Base-by-base conservation (phyloP, 2,888 invertebrate genomes). In the Nemotelus nigrinus region DNA sequence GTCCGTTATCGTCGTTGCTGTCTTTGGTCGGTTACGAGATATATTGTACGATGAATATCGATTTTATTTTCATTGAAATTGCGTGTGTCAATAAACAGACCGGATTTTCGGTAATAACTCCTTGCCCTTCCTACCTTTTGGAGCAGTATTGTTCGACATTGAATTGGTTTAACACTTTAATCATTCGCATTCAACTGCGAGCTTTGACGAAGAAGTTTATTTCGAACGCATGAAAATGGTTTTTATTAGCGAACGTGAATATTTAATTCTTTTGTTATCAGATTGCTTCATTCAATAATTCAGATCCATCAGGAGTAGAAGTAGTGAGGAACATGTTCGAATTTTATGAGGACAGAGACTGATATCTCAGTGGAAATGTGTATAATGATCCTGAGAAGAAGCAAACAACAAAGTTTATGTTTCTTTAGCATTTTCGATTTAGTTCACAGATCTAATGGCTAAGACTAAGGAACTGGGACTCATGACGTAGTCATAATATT, bases 11-110 rank as follows among this genome's bases (percentile, higher is more conserved):
- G 43, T n/a, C 47, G 70, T 70, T 70, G 47, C 25, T 25, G 25
- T 25, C 25, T 25, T 25, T 25, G 25, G 25, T 70, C 70, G 70
- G 53, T 55, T 70, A 53, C 55, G 47, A 70, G 7, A 63, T 68
- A 48, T 41, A 39, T 25, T 25, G 25, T 63, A 63, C 48, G 63
- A 60, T 74, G 74, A 48, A 60, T 60, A 74, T 74, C 74, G 74
- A 74, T 74, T 74, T 74, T 74, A 74, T 74, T 74, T 74, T 63
- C 74, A 60, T 60, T 48, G 74, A 74, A 74, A 74, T 74, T 60
- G 74, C 74, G 63, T 74, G 74, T 72, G 58, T 72, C 60, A 39
- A 60, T 74, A 74, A 74, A 74, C 50, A 63, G 74, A 63, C 60
- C 45, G 47, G 50, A 63, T 63, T 60, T 74, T 50, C 39, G 43